A percentile compares a stretch with the other conserved stretches of the same genome.
Conservation (phyloP, 2,113 vertebrate species). For the Neogale vison region DNA sequence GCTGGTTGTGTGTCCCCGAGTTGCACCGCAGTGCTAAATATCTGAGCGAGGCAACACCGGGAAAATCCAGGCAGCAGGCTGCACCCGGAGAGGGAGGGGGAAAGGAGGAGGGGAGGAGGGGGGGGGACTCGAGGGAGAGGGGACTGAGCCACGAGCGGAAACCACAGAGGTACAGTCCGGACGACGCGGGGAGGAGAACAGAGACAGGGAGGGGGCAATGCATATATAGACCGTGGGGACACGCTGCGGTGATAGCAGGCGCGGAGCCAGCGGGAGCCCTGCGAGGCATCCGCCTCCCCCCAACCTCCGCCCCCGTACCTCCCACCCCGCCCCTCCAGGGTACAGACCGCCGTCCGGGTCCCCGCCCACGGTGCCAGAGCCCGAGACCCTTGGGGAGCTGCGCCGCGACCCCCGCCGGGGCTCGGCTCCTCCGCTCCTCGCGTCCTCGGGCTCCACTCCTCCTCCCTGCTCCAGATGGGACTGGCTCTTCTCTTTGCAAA, state of each 20-base stretch:
- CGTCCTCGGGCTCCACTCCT: not conserved
- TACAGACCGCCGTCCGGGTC: not conserved
- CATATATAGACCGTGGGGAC: not conserved
- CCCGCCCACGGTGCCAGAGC: not conserved
- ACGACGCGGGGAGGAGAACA: not conserved
- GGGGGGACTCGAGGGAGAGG: not conserved
- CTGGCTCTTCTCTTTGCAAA: not conserved
- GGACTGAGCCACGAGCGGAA: not conserved
- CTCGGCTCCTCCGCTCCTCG: not conserved
- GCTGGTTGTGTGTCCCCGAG: slow-evolving; percentile 41
- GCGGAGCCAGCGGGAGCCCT: not conserved
- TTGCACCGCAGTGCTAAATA: slow-evolving; percentile 55
- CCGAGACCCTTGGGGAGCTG: not conserved
- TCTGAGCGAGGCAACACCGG: slow-evolving; percentile 1
- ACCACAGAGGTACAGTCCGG: not conserved
- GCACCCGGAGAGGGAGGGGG: not conserved
- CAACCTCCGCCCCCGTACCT: not conserved
- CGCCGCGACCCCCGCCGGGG: not conserved
- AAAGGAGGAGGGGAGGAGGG: not conserved
- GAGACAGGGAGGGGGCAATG: not conserved
- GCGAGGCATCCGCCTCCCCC: not conserved
- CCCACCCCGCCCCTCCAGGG: not conserved
- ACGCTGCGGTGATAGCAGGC: slow-evolving; percentile 14
- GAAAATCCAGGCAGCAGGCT: slow-evolving; percentile 53
- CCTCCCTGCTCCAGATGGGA: not conserved